Evolutionary conservation across 2,888 invertebrate species (phyloP), one percentile per base, ranked within the genome.

Genomic region (Brachypalpus laphriformis): DNA sequence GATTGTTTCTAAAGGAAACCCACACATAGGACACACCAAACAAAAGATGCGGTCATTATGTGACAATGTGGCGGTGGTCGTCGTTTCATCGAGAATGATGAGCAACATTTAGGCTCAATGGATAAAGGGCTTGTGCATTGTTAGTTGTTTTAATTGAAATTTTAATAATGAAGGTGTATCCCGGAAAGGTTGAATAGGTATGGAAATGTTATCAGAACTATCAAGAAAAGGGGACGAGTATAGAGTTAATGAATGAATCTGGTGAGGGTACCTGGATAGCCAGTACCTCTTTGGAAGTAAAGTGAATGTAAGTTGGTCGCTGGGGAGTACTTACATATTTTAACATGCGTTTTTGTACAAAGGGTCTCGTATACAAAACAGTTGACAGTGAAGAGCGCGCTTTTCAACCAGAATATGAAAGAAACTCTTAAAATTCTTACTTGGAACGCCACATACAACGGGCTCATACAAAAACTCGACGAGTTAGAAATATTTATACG

Each of bases 71-170:
- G 25, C 51, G 76, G 65, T 59, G 57, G 25, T 77, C 25, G 70
- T 76, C 61, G 66, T 75, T 45, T 45, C 85, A 66, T 81, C 47
- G 75, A 65, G 66, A 70, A 75, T 80, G 85, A 85, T 75, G 85
- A 75, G 80, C 65, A 75, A 76, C 71, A 81, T 85, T 78, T 76
- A 81, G 81, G 47, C 71, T 66, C 71, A 28, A 81, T 56, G 76
- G 66, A 75, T 76, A 80, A 78, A 74, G 78, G 70, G 63, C 56
- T 54, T 65, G 57, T 49, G 51, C 74, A 80, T 70, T 83, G 78
- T 83, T 76, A 61, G 81, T 76, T 71, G 75, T 59, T 76, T 76
- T 81, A 85, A 85, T 81, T 85, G 85, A 85, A 81, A 85, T 81
- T 81, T 81, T 80, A 85, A 85, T 85, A 75, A 80, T 74, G 75